These are phyloP conservation scores for Helleia helle DNA, from an alignment of 2,888 invertebrate genomes.

Conservation along the genomic window DNA sequence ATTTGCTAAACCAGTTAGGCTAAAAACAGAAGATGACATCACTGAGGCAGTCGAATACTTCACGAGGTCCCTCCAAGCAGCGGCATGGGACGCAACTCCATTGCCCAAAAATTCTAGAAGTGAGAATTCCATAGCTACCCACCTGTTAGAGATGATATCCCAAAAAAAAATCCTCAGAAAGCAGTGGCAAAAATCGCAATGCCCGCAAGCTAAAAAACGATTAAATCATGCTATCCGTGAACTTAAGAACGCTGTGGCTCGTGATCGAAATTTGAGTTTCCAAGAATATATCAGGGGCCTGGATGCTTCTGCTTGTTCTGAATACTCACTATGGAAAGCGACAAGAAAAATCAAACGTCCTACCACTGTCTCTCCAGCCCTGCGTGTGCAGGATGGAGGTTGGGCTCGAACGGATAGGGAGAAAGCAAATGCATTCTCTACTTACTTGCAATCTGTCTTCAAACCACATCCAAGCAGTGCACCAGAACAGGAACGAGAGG, in stretches of 20 bases:
- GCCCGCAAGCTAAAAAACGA: not conserved
- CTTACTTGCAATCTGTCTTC: too few species aligned
- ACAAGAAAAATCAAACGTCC: conserved; percentile 17
- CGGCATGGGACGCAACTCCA: not conserved
- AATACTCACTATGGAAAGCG: conserved; percentile 21
- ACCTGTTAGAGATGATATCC: too few species aligned
- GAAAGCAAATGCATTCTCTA: too few species aligned
- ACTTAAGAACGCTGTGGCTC: not conserved
- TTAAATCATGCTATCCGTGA: not conserved
- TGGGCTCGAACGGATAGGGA: too few species aligned
- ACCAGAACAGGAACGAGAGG: too few species aligned
- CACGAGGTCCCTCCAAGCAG: not conserved
- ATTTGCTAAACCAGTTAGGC: not conserved
- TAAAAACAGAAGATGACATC: not conserved
- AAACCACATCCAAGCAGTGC: too few species aligned
- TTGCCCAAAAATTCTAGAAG: not conserved
- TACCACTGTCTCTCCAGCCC: too few species aligned
- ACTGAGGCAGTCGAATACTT: not conserved
- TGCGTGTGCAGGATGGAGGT: too few species aligned
- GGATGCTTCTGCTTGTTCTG: conserved; percentile 13
- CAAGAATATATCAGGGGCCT: conserved; percentile 12
- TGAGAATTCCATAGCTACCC: not conserved
- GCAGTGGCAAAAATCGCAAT: not conserved
- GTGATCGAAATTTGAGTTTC: not conserved
- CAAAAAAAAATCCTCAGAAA: not conserved